Base-by-base conservation (phyloP, 2,797 vertebrate genomes). In the Sebastes iracundus region DNA sequence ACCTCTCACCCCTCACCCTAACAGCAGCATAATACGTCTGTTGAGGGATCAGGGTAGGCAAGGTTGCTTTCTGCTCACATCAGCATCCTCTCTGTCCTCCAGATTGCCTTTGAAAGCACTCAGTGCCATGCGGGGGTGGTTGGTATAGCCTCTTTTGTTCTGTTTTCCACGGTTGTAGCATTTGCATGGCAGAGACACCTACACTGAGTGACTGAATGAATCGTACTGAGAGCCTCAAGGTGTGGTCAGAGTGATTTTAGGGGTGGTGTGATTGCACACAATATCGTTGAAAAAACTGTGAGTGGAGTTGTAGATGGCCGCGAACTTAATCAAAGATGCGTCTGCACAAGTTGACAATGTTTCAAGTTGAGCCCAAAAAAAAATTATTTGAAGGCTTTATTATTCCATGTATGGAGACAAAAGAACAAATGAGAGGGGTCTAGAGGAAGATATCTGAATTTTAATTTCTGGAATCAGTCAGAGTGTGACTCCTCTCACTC, bases 1-100 rank as follows among this genome's bases (percentile, higher is more conserved):
- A 92, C 92, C 93, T 88, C 53, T 89, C 87, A 93, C 91, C 93
- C 85, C 61, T 92, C 91, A 94, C 92, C 93, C 87, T 70, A 80
- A 87, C 90, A 89, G 88, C 93, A 91, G 90, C 86, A 90, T 87
- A 92, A 91, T 92, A 87, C 66, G 84, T 91, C 91, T 90, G 93
- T 84, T 88, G 81, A 90, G 85, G 83, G 75, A 86, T 42, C 27
- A 2, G 60, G 84, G 80, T 77, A 62, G 83, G 86, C 84, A 84
- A 84, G 84, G 88, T 81, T 83, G 86, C 84, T 90, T 93, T 94
- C 85, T 90, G 92, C 93, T 92, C 72, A 3, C 92, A 87, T 93
- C 92, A 94, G 94, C 94, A 92, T 91, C 88, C 83, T 91, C 72
- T 81, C 88, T 87, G 90, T 91, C 88, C 87, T 92, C 82, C 88